These are phyloP conservation scores for Molossus alvarezi DNA, from an alignment of 2,797 vertebrate species.

Conservation along the genomic window DNA sequence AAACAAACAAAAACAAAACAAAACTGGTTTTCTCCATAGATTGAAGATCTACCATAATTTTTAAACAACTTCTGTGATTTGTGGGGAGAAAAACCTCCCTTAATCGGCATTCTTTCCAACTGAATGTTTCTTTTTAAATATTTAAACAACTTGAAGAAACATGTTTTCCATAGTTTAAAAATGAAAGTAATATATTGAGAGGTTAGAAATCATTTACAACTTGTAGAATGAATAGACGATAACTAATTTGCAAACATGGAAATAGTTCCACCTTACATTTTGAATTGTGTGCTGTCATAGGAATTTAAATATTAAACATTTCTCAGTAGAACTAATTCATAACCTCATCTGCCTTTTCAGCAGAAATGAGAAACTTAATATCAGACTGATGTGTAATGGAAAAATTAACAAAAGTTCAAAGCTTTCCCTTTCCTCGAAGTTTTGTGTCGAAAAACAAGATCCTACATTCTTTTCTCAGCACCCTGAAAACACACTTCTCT, in stretches of 20 bases:
- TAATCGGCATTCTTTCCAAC: neutral
- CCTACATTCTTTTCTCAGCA: neutral
- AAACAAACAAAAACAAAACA: too few species aligned
- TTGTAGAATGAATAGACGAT: neutral
- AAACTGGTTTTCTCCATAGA: neutral
- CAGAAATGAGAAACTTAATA: slow-evolving; percentile 34
- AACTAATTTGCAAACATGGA: neutral
- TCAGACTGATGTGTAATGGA: neutral
- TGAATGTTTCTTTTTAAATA: neutral
- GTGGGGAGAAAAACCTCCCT: neutral
- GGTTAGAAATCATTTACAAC: neutral
- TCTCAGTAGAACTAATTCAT: slow-evolving; percentile 39
- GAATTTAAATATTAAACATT: slow-evolving; percentile 60
- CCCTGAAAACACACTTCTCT: neutral
- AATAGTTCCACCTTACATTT: slow-evolving; percentile 8
- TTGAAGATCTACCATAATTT: slow-evolving; percentile 7
- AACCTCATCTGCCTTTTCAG: slow-evolving; percentile 22
- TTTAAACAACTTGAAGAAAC: slow-evolving; percentile 21
- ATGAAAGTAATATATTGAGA: neutral
- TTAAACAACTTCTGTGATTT: slow-evolving; percentile 3
- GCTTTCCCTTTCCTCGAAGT: neutral
- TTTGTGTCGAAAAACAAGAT: neutral
- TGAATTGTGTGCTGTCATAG: neutral
- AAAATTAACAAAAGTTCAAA: slow-evolving; percentile 23
- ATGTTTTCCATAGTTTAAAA: slow-evolving; percentile 18